Evolutionary conservation across 2,113 vertebrate genomes (phyloP), one percentile per base, ranked within the genome.

Genomic region (Bubo bubo): DNA sequence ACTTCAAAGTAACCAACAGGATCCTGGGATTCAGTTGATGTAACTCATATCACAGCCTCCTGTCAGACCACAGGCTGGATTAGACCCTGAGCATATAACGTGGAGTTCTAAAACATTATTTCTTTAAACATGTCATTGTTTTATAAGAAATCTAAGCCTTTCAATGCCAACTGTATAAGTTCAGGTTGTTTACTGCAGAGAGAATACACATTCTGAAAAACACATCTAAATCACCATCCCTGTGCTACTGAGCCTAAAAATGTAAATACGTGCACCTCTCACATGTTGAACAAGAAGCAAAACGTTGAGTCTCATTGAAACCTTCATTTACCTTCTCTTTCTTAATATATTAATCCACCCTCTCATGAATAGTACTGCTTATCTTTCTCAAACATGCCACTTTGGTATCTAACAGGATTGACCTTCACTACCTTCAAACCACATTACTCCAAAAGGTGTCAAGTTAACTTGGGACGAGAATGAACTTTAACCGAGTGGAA

Each of bases 381-480:
- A 88, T 90, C 6, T 62, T 90, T 90, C 74, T 93, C 79, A 91
- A 93, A 82, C 41, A 72, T 60, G 34, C 32, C 37, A 52, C 26
- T 95, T 96, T 97, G 28, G 19, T 86, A 72, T 77, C 49, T 63
- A 93, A 62, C 30, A 32, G 56, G 49, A 82, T 39, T 96, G 91
- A 97, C 90, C 88, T 96, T 96, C 89, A 37, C 34, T 94, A 16
- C 90, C 67, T 97, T 93, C 66, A 95, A 96, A 74, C 43, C 6
- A 50, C 9, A 55, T 70, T 24, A 84, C 24, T 71, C 55, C 70
- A 91, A 83, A 94, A 90, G 27, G 6, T 56, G 28, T 74, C 86
- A 95, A 72, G 50, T 68, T 88, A 81, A 66, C 60, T 87, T 95
- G 55, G 18, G 23, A 76, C 70, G 49, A 94, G 90, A 97, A 91